Conservation (phyloP, 2,888 invertebrate genomes). For the Diarsia dahlii region DNA sequence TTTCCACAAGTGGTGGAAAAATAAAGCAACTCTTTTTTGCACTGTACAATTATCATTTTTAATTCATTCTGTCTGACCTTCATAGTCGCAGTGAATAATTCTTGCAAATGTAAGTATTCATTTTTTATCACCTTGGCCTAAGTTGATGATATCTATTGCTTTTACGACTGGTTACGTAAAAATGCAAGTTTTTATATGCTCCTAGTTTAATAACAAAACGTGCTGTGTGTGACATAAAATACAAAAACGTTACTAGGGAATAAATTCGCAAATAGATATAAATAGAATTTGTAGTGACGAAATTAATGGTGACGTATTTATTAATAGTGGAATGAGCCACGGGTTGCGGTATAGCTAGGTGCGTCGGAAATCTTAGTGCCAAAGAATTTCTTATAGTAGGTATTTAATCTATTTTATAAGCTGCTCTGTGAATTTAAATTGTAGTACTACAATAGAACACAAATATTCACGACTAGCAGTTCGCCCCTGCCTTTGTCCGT, state of each 20-base stretch:
- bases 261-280: background rate
- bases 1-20: slow-evolving; percentile 3
- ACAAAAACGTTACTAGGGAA: background rate
- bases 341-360: background rate
- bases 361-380: slow-evolving; percentile 17
- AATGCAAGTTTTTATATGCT: background rate
- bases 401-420: slow-evolving; percentile 25
- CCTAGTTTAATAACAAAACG: background rate
- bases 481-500: too few species aligned
- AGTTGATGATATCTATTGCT: background rate
- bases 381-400: slow-evolving; percentile 33
- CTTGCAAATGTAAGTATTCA: slow-evolving; percentile 7
- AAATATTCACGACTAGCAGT: background rate
- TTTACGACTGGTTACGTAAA: background rate
- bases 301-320: slow-evolving; percentile 1
- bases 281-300: background rate
- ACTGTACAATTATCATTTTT: background rate
- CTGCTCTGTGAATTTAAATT: slow-evolving; percentile 3
- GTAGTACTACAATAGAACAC: background rate
- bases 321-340: background rate
- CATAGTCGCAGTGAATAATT: background rate
- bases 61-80: slow-evolving; percentile 1
- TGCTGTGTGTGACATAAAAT: background rate
- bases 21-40: background rate
- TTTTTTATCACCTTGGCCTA: background rate